phyloP scores from a whole-genome alignment of 1,140 invertebrate species.

The Aphaenogaster rudis region DNA sequence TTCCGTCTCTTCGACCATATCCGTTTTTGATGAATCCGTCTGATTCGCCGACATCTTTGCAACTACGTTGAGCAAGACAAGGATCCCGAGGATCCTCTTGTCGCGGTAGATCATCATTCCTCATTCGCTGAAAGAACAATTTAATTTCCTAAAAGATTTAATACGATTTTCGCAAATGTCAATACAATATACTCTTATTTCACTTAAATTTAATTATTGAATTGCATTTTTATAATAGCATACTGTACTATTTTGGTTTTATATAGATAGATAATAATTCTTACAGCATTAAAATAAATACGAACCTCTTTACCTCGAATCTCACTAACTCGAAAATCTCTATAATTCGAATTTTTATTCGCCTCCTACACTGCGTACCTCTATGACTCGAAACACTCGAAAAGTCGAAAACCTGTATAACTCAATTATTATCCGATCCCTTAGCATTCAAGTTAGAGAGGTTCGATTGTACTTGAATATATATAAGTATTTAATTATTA shows the following conservation, averaged over 20 bases:
- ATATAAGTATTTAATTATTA: slow-evolving; percentile 18
- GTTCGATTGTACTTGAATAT: neutral
- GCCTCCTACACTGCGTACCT: too few relatives aligned
- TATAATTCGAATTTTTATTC: too few relatives aligned
- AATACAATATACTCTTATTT: neutral
- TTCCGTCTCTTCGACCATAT: slow-evolving; percentile 73
- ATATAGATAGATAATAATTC: neutral
- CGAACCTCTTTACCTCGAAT: too few relatives aligned
- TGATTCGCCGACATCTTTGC: slow-evolving; percentile 69
- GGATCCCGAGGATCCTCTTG: slow-evolving; percentile 80
- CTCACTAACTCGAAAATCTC: too few relatives aligned
- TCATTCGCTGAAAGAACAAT: slow-evolving; percentile 79
- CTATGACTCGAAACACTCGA: too few relatives aligned
- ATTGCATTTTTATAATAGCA: slow-evolving; percentile 1
- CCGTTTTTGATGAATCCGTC: slow-evolving; percentile 77
- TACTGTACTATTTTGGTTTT: neutral
- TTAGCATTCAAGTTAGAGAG: too few relatives aligned
- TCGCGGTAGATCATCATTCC: slow-evolving; percentile 80
- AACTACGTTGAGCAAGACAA: slow-evolving; percentile 76
- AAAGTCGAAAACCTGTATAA: too few relatives aligned
- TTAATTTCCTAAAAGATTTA: neutral
- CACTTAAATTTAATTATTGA: slow-evolving; percentile 11
- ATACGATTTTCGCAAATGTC: neutral
- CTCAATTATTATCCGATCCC: too few relatives aligned
- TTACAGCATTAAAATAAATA: neutral